Evolutionary conservation across 2,113 vertebrate species (phyloP), one percentile per base, ranked within the genome.

Genomic region (Prolemur simus): DNA sequence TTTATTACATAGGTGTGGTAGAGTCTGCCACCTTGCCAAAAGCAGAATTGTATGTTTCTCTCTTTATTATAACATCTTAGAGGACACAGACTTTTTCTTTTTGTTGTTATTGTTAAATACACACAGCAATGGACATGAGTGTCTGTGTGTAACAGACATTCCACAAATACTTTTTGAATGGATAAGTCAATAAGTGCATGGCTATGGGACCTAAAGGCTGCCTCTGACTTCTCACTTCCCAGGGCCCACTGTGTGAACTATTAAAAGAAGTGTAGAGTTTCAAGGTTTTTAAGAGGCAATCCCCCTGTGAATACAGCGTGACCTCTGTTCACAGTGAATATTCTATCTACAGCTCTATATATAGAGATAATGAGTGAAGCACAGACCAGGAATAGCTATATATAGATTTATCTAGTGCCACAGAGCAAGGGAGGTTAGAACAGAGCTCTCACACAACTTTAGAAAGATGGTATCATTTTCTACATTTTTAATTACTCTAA

Each of bases 401-500:
- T 84, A 87, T 95, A 97, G 96, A 87, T 87, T 95, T 80, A 82
- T 91, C 56, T 60, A 91, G 49, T 64, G 68, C 69, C 69, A 77
- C 49, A 87, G 47, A 96, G 58, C 58, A 58, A 87, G 34, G 6
- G 73, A 93, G 69, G 93, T 82, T 58, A 78, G 64, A 94, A 89
- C 20, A 94, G 93, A 87, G 34, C 86, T 96, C 74, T 95, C 37
- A 66, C 1, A 68, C 27, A 88, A 56, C 84, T 83, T 63, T 27
- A 17, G 56, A 69, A 96, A 95, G 47, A 87, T 78, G 29, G 25
- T 80, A 58, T 63, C 23, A 21, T 89, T 94, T 96, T 77, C 89
- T 90, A 56, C 42, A 88, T 68, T 91, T 95, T 88, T 94, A 96
- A 97, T 97, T 97, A 88, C 66, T 58, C 37, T 85, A 97, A 96